Conservation (phyloP, 2,113 vertebrate species). For the Neoarius graeffei region DNA sequence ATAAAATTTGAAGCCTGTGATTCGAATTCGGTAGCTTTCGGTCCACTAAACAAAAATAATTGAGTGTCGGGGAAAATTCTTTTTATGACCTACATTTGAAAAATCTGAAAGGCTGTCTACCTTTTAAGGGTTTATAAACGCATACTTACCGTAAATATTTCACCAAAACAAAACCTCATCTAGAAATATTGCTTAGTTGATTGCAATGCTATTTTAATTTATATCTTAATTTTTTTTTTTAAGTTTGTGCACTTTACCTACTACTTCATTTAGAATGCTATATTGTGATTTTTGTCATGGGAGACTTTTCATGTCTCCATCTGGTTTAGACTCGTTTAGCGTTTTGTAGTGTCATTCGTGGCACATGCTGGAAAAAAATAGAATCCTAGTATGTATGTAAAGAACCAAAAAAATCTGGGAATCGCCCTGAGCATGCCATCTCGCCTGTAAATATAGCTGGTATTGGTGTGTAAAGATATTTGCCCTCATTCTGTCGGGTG, state of each 20-base stretch:
- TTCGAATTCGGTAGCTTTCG: no score
- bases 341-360: neutral
- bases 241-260: neutral
- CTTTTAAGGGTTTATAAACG: no score
- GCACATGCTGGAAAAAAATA: neutral
- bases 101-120: no score
- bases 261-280: neutral
- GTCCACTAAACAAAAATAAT: no score
- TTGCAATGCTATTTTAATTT: neutral
- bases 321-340: neutral
- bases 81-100: no score
- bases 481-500: constrained; percentile 31
- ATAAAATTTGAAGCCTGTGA: no score
- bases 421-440: constrained; percentile 1
- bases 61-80: no score
- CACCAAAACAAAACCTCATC: neutral
- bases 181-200: neutral
- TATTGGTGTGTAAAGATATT: constrained; percentile 33
- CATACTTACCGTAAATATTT: neutral
- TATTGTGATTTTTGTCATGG: neutral
- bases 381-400: neutral
- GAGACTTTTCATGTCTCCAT: neutral
- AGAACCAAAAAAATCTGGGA: neutral
- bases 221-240: neutral
- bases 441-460: constrained; percentile 25